Base-by-base conservation (phyloP, 1,140 invertebrate genomes). In the Armadillidium nasatum region DNA sequence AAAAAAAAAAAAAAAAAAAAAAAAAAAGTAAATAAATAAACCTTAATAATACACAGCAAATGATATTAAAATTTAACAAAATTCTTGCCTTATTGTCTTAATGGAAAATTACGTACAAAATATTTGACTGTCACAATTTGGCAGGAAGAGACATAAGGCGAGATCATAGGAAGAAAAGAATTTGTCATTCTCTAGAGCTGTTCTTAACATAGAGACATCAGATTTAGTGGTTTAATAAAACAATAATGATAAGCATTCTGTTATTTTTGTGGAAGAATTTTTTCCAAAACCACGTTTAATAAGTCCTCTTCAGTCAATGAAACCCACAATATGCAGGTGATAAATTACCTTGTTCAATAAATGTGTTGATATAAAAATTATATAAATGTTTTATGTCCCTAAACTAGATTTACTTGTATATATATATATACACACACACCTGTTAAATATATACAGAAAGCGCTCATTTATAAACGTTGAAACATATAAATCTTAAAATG, bases 311-410 rank as follows among this genome's bases (percentile, higher is more conserved):
- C 11, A 13, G 11, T 60, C 11, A 13, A 60, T 60, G 50, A 60
- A 60, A 60, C 33, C 33, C 33, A 33, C 33, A 33, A 60, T 60
- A 60, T 60, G 50, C 19, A 60, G 50, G 50, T 13, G 11, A 13
- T 60, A 60, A 15, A 60, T 60, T 33, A 60, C 1, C 19, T 60
- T 60, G 19, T 60, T 13, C 11, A 60, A 60, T 60, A 15, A 60
- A 60, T 19, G 50, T 60, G 50, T 60, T 60, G 50, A 60, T 60
- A 60, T 60, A 60, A 60, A 60, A 60, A 60, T 33, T 33, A 60
- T 60, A 15, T 15, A 19, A 60, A 60, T 1, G 11, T 60, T 60
- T 60, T 19, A 60, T 60, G 1, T 33, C 6, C 33, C 33, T 60
- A 60, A 15, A 60, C 11, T 13, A 15, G 19, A 13, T 60, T 15